Evolutionary conservation across 64 coral and sea anemone species (phyloP), one percentile per base, ranked within the genome.

Genomic region (Pocillopora verrucosa): DNA sequence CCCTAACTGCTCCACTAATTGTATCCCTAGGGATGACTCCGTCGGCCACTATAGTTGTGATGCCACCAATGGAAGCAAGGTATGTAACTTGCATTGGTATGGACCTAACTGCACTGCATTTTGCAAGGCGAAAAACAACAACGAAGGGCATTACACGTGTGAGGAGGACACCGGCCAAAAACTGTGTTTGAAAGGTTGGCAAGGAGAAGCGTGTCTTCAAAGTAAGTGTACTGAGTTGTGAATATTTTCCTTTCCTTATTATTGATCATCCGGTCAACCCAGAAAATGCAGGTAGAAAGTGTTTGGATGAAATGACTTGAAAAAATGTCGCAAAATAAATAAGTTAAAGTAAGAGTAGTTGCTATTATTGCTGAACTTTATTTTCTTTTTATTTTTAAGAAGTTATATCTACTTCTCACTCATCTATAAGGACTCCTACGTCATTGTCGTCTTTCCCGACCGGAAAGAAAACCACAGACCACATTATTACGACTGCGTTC

Each of bases 101-200:
- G 87, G 87, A 70, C 56, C 61, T 37, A 78, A 89, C 34, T 94
- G 92, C 62, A 59, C 72, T 1, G 74, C 86, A 58, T 60, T 89
- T 60, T 94, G 92, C 22, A 72, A 5, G 75, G 61, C 92, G 65
- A 60, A 68, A 17, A 51, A 94, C 35, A 77, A 82, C 67, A 62
- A 36, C 34, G 24, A 83, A 45, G 92, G 87, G 30, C 94, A 93
- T 56, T 96, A 93, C 76, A 93, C 70, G 13, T 96, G 94, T 61
- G 76, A 96, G 22, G 4, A 15, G 12, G 36, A 62, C 36, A 93
- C 88, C 38, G 94, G 94, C 58, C 76, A 83, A 14, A 90, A 93
- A 62, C 30, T 90, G 74, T 96, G 94, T 65, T 14, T 90, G 10
- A 61, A 77, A 34, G 94, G 91, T 5, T 96, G 94, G 94, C 58